Percentiles rank a stretch among this genome's conserved stretches.
Conservation (phyloP, 1,140 invertebrate genomes). For the Aradophagus sp. region DNA sequence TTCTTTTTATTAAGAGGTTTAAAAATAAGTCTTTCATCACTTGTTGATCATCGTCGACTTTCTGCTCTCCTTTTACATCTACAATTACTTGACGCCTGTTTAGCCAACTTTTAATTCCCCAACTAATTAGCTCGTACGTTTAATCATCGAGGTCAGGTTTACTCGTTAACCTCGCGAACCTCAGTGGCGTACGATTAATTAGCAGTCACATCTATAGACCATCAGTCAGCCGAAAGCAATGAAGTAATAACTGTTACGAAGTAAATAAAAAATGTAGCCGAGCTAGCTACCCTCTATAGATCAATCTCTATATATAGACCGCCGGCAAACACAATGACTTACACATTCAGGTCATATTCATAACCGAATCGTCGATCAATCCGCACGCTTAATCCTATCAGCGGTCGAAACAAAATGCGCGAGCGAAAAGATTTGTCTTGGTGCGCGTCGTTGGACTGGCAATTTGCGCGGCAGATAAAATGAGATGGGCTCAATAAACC, state of each 20-base stretch:
- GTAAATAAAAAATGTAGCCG: constrained; percentile 18
- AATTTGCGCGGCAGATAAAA: constrained; percentile 18
- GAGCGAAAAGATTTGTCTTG: constrained; percentile 7
- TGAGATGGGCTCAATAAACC: constrained; percentile 24
- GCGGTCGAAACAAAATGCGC: constrained; percentile 4
- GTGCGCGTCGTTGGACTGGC: not conserved
- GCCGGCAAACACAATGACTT: not conserved
- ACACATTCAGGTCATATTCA: constrained; percentile 12
- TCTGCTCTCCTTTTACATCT: no score
- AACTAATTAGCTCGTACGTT: constrained; percentile 2
- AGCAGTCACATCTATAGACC: constrained; percentile 30
- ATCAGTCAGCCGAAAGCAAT: constrained; percentile 33
- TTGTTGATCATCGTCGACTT: no score
- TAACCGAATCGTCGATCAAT: constrained; percentile 8
- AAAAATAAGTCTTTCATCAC: no score
- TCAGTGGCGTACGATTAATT: constrained; percentile 31
- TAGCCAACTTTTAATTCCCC: no score
- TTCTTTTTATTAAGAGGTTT: no score
- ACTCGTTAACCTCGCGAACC: constrained; percentile 30
- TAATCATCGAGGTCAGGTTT: constrained; percentile 20
- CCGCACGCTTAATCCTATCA: constrained; percentile 9
- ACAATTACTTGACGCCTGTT: no score
- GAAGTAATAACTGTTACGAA: constrained; percentile 12
- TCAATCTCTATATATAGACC: constrained; percentile 1
- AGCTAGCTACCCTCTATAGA: constrained; percentile 14